phyloP scores from a whole-genome alignment of 2,888 invertebrate genomes.

The Drosophila pegasa region DNA sequence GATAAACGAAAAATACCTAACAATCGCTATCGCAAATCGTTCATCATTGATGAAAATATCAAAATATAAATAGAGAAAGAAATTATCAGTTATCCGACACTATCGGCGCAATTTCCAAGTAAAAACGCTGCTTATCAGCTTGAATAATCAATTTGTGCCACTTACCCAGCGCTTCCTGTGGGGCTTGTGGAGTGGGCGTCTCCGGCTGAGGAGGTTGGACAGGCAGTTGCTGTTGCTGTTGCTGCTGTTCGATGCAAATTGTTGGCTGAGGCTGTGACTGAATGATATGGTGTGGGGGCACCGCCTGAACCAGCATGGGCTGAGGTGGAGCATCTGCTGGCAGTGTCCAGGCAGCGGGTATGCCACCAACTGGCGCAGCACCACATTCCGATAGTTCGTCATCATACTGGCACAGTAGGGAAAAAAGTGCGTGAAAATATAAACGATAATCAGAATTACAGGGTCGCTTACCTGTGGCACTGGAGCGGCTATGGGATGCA shows the following conservation, averaged over 20 bases:
- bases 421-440: not conserved
- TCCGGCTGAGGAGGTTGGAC: slow-evolving; percentile 44
- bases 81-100: slow-evolving; percentile 19
- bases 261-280: slow-evolving; percentile 46
- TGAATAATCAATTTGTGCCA: slow-evolving; percentile 24
- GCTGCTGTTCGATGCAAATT: slow-evolving; percentile 55
- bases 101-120: slow-evolving; percentile 13
- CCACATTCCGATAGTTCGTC: slow-evolving; percentile 78
- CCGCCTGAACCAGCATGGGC: slow-evolving; percentile 56
- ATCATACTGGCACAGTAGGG: slow-evolving; percentile 57
- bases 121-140: slow-evolving; percentile 21
- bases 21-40: slow-evolving; percentile 12
- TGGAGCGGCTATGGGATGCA: slow-evolving; percentile 65
- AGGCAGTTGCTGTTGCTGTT: slow-evolving; percentile 33
- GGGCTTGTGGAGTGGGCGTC: slow-evolving; percentile 55
- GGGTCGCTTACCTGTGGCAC: slow-evolving; percentile 67
- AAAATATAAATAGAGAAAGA: slow-evolving; percentile 6
- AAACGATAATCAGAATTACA: no score
- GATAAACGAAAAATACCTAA: slow-evolving; percentile 13
- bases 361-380: slow-evolving; percentile 46
- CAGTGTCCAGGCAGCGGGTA: slow-evolving; percentile 69
- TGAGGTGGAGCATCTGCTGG: slow-evolving; percentile 48
- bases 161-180: slow-evolving; percentile 65
- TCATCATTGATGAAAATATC: slow-evolving; percentile 11
- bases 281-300: slow-evolving; percentile 67